phyloP scores from a whole-genome alignment of 2,888 invertebrate species.

The Oscheius onirici region DNA sequence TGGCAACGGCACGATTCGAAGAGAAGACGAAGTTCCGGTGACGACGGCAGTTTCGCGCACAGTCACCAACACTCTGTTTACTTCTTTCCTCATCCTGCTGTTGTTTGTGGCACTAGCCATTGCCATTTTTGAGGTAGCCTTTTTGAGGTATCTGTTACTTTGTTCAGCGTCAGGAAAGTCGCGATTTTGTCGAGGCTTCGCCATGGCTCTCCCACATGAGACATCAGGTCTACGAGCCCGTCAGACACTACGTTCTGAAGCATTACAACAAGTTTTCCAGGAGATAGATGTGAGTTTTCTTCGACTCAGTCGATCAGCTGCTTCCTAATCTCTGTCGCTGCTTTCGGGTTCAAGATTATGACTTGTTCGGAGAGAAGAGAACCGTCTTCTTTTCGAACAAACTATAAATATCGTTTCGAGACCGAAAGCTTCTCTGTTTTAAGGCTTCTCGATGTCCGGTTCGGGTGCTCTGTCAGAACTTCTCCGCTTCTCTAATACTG shows the following conservation, averaged over 20 bases:
- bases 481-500: too few relatives aligned
- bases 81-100: slow-evolving; percentile 30
- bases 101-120: slow-evolving; percentile 30
- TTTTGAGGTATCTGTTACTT: not conserved
- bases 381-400: too few relatives aligned
- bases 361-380: too few relatives aligned
- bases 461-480: too few relatives aligned
- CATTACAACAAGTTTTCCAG: slow-evolving; percentile 36
- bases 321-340: too few relatives aligned
- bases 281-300: slow-evolving; percentile 12
- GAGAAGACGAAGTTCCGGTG: slow-evolving; percentile 7
- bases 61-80: slow-evolving; percentile 34
- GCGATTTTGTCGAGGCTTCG: slow-evolving; percentile 46
- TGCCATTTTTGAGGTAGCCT: slow-evolving; percentile 35
- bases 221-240: slow-evolving; percentile 54
- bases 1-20: slow-evolving; percentile 14
- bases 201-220: slow-evolving; percentile 44
- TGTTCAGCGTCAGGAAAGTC: slow-evolving; percentile 32
- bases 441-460: too few relatives aligned
- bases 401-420: too few relatives aligned
- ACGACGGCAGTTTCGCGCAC: slow-evolving; percentile 1
- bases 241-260: slow-evolving; percentile 43
- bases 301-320: too few relatives aligned
- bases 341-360: too few relatives aligned
- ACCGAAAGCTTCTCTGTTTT: too few relatives aligned